phyloP scores from a whole-genome alignment of 2,113 vertebrate species.

The Chlorodrepanis virens region DNA sequence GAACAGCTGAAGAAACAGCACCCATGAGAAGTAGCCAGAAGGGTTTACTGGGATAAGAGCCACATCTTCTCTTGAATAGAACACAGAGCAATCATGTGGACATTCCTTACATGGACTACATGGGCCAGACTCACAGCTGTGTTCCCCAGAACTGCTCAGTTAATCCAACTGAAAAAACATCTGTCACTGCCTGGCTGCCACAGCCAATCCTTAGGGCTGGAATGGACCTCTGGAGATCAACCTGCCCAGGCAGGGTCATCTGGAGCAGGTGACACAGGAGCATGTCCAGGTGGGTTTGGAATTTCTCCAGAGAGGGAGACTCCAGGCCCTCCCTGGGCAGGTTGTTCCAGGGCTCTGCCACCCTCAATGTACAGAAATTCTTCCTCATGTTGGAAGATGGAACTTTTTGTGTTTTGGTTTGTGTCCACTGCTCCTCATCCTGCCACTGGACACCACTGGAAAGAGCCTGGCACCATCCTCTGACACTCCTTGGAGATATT shows the following conservation, averaged over 20 bases:
- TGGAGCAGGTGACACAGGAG: neutral
- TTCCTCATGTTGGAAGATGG: neutral
- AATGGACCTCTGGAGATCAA: neutral
- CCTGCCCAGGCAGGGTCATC: neutral
- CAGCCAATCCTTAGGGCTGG: neutral
- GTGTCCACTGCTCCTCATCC: neutral
- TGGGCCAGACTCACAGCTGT: neutral
- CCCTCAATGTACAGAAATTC: neutral
- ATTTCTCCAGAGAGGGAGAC: neutral
- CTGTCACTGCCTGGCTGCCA: neutral
- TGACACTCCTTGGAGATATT: neutral
- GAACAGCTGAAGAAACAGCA: neutral
- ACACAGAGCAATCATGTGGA: neutral
- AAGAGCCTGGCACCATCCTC: neutral
- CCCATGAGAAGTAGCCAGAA: neutral
- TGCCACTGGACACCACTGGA: neutral
- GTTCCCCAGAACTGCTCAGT: neutral
- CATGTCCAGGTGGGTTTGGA: neutral
- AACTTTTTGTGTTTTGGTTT: neutral
- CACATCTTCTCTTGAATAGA: neutral
- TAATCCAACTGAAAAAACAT: neutral
- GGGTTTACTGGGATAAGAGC: neutral
- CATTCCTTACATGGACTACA: neutral
- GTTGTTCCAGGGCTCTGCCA: neutral
- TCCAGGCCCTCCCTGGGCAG: neutral